Evolutionary conservation across 2,797 vertebrate genomes (phyloP).

Genomic region (Enteromius viviparus): DNA sequence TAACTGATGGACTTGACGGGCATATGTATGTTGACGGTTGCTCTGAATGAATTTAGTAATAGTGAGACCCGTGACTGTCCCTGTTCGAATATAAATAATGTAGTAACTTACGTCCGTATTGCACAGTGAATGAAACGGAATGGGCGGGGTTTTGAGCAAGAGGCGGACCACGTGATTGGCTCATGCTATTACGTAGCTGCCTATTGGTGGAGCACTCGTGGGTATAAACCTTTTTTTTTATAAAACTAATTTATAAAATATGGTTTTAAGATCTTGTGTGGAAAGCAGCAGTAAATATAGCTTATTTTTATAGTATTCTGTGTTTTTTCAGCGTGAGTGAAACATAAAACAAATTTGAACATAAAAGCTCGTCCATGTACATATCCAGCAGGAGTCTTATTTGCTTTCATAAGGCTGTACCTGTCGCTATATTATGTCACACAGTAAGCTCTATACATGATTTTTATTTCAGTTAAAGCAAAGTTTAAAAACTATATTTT

Average conservation of each 20-base stretch:
- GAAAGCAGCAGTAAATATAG: neutral
- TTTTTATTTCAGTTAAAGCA: neutral
- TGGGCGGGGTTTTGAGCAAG: neutral
- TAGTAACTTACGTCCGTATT: neutral
- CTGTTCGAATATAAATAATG: neutral
- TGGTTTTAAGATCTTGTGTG: neutral
- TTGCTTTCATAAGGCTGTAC: neutral
- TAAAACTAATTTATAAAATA: neutral
- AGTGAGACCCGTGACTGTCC: neutral
- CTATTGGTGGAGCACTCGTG: constrained; percentile 8
- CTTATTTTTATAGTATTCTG: neutral
- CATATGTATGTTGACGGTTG: neutral
- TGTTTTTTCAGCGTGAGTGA: neutral
- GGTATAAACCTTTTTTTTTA: neutral
- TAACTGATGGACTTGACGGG: neutral
- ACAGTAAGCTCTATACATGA: neutral
- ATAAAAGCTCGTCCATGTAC: neutral
- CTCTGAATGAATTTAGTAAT: neutral
- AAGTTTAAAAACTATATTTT: neutral
- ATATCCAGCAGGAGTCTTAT: neutral
- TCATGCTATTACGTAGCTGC: neutral
- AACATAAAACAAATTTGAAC: neutral
- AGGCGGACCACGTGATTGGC: constrained; percentile 14
- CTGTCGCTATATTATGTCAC: neutral
- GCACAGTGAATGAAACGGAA: neutral